phyloP scores from a whole-genome alignment of 2,113 vertebrate genomes.

The Phyllostomus hastatus region DNA sequence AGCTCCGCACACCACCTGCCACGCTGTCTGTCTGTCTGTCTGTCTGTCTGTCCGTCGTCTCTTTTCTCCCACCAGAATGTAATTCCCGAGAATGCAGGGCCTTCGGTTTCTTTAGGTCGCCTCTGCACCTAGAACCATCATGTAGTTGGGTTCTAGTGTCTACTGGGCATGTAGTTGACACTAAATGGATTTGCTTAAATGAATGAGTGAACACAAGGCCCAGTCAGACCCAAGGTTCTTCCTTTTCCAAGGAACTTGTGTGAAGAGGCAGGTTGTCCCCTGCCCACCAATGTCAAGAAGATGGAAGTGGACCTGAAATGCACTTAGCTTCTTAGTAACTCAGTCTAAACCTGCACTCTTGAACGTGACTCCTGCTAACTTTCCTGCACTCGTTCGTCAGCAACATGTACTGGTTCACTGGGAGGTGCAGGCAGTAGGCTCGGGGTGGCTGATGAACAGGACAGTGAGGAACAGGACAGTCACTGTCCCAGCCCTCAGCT shows the following conservation, averaged over 20 bases:
- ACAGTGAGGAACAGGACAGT: not conserved
- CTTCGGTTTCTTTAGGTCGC: not conserved
- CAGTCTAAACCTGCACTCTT: not conserved
- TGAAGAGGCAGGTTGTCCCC: not conserved
- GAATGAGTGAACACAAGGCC: not conserved
- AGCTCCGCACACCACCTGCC: not conserved
- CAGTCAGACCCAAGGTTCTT: not conserved
- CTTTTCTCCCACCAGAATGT: not conserved
- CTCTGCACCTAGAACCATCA: not conserved
- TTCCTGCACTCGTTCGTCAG: not conserved
- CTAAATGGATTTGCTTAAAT: not conserved
- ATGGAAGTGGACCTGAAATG: not conserved
- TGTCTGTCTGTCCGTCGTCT: not conserved
- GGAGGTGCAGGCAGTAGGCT: too few relatives aligned
- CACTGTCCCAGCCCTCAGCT: not conserved
- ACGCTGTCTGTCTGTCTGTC: rapidly evolving
- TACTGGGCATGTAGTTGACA: not conserved
- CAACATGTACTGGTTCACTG: not conserved
- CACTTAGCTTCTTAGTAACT: not conserved
- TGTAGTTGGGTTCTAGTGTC: too few relatives aligned
- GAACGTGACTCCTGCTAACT: not conserved
- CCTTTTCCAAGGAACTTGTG: not conserved
- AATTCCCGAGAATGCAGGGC: not conserved
- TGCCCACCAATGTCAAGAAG: not conserved
- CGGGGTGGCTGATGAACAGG: too few relatives aligned